These are phyloP conservation scores for Ctenopoma kingsleyae DNA, from an alignment of 2,797 vertebrate species.

Conservation along the genomic window DNA sequence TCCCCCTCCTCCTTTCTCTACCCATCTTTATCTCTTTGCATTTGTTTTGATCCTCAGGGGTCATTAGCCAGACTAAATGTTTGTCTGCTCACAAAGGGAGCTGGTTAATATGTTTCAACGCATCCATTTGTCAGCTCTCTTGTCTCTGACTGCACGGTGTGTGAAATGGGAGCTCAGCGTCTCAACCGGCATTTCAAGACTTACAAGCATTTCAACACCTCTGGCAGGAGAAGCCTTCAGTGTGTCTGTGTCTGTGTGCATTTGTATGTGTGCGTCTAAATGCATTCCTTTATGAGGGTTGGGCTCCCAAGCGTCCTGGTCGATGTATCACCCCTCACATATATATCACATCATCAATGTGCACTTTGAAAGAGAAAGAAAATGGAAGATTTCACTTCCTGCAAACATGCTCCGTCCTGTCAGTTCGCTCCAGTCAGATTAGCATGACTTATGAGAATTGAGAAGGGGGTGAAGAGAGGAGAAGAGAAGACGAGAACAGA, in stretches of 20 bases:
- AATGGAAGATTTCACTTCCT: slow-evolving; percentile 79
- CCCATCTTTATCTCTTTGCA: slow-evolving; percentile 72
- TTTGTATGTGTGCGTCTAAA: slow-evolving; percentile 51
- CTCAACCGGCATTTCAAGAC: slow-evolving; percentile 84
- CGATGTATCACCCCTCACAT: slow-evolving; percentile 79
- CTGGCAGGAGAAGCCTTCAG: slow-evolving; percentile 67
- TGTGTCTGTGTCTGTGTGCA: slow-evolving; percentile 32
- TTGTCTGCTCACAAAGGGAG: slow-evolving; percentile 83
- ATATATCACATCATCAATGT: slow-evolving; percentile 70
- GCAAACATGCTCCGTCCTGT: slow-evolving; percentile 81
- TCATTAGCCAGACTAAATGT: slow-evolving; percentile 86
- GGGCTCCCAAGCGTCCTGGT: slow-evolving; percentile 72
- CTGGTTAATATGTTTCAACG: slow-evolving; percentile 88
- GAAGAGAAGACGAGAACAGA: slow-evolving; percentile 30
- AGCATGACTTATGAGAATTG: slow-evolving; percentile 74
- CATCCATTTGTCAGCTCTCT: slow-evolving; percentile 83
- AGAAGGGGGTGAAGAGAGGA: slow-evolving; percentile 29
- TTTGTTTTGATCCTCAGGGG: slow-evolving; percentile 83
- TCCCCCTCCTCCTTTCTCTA: slow-evolving; percentile 45
- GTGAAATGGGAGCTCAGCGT: slow-evolving; percentile 75
- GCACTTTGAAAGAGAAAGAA: slow-evolving; percentile 68
- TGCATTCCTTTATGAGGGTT: slow-evolving; percentile 71
- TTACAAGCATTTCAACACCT: slow-evolving; percentile 84
- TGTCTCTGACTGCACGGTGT: slow-evolving; percentile 63
- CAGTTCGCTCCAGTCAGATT: slow-evolving; percentile 75